phyloP scores from a whole-genome alignment of 1,140 invertebrate genomes.

The Plectus sambesii region DNA sequence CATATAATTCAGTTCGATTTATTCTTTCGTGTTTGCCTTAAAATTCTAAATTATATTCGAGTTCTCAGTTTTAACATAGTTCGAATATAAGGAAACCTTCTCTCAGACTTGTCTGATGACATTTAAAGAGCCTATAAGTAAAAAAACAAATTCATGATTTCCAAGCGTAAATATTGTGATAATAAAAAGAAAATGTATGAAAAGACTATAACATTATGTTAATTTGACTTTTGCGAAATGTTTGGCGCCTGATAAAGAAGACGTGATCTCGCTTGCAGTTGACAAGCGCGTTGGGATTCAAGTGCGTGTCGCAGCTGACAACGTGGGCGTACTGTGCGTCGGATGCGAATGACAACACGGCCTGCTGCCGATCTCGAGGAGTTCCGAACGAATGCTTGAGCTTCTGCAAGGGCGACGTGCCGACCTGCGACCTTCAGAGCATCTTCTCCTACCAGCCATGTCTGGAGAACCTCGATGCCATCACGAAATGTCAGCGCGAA shows the following conservation, averaged over 20 bases:
- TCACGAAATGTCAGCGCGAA: slow-evolving; percentile 34
- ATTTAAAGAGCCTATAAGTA: no score
- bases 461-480: slow-evolving; percentile 30
- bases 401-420: slow-evolving; percentile 41
- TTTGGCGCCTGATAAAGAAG: no score
- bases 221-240: neutral
- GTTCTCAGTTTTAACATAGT: no score
- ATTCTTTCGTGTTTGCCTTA: no score
- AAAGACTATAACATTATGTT: slow-evolving; percentile 4
- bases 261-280: slow-evolving; percentile 22
- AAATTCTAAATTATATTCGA: no score
- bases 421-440: slow-evolving; percentile 38
- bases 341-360: slow-evolving; percentile 37
- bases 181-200: no score
- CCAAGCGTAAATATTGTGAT: no score
- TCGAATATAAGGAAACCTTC: no score
- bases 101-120: no score
- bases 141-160: no score
- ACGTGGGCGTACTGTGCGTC: slow-evolving; percentile 43
- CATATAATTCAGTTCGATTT: no score
- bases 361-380: slow-evolving; percentile 32
- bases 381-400: slow-evolving; percentile 35
- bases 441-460: slow-evolving; percentile 42
- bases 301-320: slow-evolving; percentile 41
- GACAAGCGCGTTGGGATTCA: slow-evolving; percentile 32